These are phyloP conservation scores for Indri indri DNA, from an alignment of 2,113 vertebrate species.

Conservation along the genomic window DNA sequence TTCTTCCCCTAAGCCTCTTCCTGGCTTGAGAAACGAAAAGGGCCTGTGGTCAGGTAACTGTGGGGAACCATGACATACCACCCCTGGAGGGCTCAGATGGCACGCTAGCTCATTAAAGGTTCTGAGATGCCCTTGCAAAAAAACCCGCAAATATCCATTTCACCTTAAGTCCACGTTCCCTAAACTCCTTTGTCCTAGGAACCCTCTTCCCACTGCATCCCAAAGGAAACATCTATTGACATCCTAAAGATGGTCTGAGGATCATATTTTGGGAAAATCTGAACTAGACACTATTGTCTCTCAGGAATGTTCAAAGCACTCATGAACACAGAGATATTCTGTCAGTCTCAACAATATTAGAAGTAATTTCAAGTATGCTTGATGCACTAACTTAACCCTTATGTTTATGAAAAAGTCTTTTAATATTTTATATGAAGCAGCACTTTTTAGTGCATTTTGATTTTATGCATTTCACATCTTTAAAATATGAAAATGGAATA, in stretches of 20 bases:
- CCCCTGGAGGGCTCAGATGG: not conserved
- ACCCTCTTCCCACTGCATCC: not conserved
- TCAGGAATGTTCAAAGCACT: not conserved
- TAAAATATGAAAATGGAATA: not conserved
- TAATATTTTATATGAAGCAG: not conserved
- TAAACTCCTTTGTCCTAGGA: not conserved
- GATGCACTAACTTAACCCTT: not conserved
- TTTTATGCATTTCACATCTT: not conserved
- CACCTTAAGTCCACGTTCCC: not conserved
- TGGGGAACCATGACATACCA: not conserved
- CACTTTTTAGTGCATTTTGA: not conserved
- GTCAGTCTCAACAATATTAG: not conserved
- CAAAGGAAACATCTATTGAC: not conserved
- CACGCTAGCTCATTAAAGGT: too few relatives aligned
- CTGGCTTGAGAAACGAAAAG: not conserved
- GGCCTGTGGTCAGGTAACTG: not conserved
- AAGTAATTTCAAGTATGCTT: not conserved
- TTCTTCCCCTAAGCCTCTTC: not conserved
- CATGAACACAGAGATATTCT: not conserved
- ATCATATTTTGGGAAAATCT: not conserved
- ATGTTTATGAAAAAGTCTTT: not conserved
- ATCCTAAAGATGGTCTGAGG: not conserved
- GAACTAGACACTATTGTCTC: too few relatives aligned
- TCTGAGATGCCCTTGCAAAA: not conserved
- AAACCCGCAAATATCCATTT: not conserved